These are phyloP conservation scores for Fragum sueziense DNA, from an alignment of 2,888 invertebrate species.

Conservation along the genomic window DNA sequence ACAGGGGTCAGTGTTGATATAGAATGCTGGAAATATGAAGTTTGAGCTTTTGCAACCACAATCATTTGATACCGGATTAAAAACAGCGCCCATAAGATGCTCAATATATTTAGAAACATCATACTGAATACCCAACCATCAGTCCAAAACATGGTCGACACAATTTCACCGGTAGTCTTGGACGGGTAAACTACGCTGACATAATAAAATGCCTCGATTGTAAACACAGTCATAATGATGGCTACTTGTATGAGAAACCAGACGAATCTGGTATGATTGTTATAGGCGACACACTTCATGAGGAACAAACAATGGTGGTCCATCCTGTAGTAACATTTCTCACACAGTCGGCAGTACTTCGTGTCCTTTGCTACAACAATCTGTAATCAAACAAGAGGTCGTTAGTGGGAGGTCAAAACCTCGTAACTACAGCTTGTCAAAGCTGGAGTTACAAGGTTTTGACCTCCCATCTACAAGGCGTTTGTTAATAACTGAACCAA, in stretches of 20 bases:
- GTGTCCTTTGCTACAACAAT: conserved; percentile 66
- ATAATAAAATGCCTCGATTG: conserved; percentile 59
- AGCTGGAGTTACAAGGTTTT: no score
- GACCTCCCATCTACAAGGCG: no score
- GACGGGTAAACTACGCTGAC: conserved; percentile 45
- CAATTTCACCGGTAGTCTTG: conserved; percentile 33
- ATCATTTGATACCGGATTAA: conserved; percentile 74
- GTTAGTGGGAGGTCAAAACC: no score
- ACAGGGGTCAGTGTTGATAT: conserved; percentile 58
- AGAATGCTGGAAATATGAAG: conserved; percentile 68
- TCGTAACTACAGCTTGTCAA: no score
- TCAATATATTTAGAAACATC: conserved; percentile 70
- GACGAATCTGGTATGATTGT: conserved; percentile 79
- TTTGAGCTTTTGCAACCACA: conserved; percentile 73
- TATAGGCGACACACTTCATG: conserved; percentile 77
- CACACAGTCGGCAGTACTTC: conserved; percentile 81
- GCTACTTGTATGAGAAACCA: conserved; percentile 71
- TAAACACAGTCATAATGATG: conserved; percentile 71
- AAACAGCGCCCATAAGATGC: conserved; percentile 73
- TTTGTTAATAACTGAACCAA: no score
- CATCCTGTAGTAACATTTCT: conserved; percentile 76
- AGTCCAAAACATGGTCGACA: conserved; percentile 63
- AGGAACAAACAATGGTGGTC: conserved; percentile 82
- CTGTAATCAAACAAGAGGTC: conserved; percentile 60
- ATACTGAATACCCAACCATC: conserved; percentile 75